A percentile compares a stretch with the other conserved stretches of the same genome.
Conservation (phyloP, 1,140 invertebrate species). For the Procambarus clarkii region DNA sequence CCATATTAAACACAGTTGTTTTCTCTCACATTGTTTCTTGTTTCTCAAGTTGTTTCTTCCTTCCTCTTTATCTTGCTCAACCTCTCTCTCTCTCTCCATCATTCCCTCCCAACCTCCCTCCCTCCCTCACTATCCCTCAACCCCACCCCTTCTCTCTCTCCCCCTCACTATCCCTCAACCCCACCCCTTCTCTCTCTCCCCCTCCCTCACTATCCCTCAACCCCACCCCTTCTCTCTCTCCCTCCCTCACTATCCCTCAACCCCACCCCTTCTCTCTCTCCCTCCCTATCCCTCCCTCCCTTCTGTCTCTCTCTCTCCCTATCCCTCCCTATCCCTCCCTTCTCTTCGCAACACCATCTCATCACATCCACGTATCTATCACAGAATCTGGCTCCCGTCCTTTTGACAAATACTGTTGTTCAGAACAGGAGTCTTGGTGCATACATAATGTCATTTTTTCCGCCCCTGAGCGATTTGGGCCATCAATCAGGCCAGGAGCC, state of each 20-base stretch:
- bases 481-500: constrained; percentile 29
- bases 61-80: constrained; percentile 16
- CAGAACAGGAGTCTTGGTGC: constrained; percentile 15
- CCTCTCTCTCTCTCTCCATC: constrained; percentile 12
- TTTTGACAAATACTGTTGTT: constrained; percentile 17
- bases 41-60: constrained; percentile 16
- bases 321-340: not conserved
- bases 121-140: not conserved
- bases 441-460: constrained; percentile 40
- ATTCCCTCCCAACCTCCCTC: not conserved
- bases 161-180: too few species aligned
- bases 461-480: constrained; percentile 20
- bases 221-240: too few species aligned
- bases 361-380: constrained; percentile 19
- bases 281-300: not conserved
- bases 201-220: too few species aligned
- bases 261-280: not conserved
- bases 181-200: too few species aligned
- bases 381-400: constrained; percentile 3
- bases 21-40: too few species aligned
- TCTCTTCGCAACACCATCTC: not conserved
- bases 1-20: too few species aligned
- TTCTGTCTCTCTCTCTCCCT: constrained; percentile 5
- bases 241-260: too few species aligned
- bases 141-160: not conserved